Conservation (phyloP, 2,797 vertebrate species). For the Betta splendens region DNA sequence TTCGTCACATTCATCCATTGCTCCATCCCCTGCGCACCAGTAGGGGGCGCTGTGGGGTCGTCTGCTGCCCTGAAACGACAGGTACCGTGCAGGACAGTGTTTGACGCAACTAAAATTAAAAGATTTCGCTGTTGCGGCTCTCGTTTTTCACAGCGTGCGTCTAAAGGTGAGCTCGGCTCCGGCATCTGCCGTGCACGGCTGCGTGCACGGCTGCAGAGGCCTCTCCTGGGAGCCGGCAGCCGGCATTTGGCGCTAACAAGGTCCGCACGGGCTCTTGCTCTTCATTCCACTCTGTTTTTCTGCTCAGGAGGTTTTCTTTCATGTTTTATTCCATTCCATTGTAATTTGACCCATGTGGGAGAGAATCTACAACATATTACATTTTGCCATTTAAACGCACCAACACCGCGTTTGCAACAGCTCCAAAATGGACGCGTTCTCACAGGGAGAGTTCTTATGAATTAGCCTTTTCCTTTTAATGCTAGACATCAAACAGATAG, state of each 20-base stretch:
- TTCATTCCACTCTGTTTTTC: not conserved
- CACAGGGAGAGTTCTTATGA: not conserved
- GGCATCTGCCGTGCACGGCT: too few relatives aligned
- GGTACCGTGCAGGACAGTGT: not conserved
- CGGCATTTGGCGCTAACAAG: slow-evolving; percentile 34
- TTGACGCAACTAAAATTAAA: too few relatives aligned
- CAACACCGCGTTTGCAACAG: not conserved
- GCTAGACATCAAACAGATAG: not conserved
- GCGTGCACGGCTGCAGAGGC: slow-evolving; percentile 7
- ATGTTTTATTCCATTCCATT: slow-evolving; percentile 6
- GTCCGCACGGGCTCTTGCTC: slow-evolving; percentile 15
- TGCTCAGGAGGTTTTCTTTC: slow-evolving; percentile 18
- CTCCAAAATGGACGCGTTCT: too few relatives aligned
- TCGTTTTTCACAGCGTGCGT: too few relatives aligned
- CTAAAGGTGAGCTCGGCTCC: slow-evolving; percentile 19
- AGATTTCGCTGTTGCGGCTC: too few relatives aligned
- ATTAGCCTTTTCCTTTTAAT: not conserved
- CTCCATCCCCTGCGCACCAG: slow-evolving; percentile 7
- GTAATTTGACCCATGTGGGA: too few relatives aligned
- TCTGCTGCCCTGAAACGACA: not conserved
- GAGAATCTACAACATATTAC: not conserved
- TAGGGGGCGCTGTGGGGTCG: slow-evolving; percentile 48
- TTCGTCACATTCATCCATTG: too few relatives aligned
- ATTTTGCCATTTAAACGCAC: not conserved
- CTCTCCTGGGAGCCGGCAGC: slow-evolving; percentile 14